A percentile compares a stretch with the other conserved stretches of the same genome.
phyloP scores from a whole-genome alignment of 2,113 vertebrate genomes.

The Cyphomyrus plagiostoma region DNA sequence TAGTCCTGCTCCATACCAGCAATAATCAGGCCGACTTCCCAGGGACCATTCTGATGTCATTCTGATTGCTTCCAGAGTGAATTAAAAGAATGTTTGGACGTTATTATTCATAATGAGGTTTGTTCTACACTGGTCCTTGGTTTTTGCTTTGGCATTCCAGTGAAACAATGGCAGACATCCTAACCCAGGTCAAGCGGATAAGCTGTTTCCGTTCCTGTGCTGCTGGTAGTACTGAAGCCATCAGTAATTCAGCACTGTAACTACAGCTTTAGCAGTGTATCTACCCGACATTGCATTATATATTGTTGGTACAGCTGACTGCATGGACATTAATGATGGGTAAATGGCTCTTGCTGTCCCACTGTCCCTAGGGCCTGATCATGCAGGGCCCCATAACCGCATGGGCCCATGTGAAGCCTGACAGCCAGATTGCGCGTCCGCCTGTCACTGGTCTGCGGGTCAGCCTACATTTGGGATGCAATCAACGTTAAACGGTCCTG shows the following conservation, averaged over 20 bases:
- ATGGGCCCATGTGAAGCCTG: background rate
- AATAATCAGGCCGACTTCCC: background rate
- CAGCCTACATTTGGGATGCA: conserved; percentile 42
- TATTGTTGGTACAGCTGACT: background rate
- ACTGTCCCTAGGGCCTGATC: background rate
- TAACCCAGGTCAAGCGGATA: background rate
- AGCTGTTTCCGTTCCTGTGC: background rate
- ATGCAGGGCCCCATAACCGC: background rate
- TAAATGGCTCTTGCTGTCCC: background rate
- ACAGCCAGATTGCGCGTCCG: background rate
- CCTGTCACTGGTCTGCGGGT: background rate
- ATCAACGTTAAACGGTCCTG: conserved; percentile 36
- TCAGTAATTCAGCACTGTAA: background rate
- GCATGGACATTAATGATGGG: background rate
- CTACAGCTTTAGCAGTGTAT: background rate
- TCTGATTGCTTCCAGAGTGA: background rate
- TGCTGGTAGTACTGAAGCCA: background rate
- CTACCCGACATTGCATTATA: background rate
- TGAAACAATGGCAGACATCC: background rate
- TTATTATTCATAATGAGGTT: background rate
- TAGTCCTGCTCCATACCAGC: background rate
- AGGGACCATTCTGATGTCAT: background rate
- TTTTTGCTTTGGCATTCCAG: background rate
- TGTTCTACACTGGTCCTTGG: background rate
- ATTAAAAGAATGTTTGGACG: background rate